Evolutionary conservation across 2,113 vertebrate species (phyloP).

Genomic region (Rafetus swinhoei): DNA sequence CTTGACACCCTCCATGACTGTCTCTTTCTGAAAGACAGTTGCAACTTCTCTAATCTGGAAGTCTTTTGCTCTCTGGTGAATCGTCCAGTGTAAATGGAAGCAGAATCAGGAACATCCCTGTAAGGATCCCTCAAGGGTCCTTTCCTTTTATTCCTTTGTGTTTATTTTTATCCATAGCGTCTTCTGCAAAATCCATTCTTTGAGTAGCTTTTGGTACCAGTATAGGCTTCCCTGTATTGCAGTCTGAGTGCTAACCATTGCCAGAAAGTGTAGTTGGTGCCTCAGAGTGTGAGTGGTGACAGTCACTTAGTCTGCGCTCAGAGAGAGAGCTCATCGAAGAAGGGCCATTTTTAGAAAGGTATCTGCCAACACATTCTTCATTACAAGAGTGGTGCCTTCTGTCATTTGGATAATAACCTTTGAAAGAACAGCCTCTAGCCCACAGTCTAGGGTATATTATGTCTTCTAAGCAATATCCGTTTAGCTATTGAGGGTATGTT

Average conservation of each 20-base stretch:
- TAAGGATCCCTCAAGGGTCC: neutral
- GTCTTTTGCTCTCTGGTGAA: neutral
- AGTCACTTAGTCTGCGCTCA: neutral
- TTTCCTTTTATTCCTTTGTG: slow-evolving; percentile 3
- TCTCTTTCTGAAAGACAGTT: neutral
- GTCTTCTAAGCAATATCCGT: slow-evolving; percentile 54
- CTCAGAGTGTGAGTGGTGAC: slow-evolving; percentile 15
- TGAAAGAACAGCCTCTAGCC: neutral
- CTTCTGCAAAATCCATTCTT: slow-evolving; percentile 47
- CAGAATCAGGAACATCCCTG: slow-evolving; percentile 2
- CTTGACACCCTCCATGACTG: neutral
- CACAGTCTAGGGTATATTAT: slow-evolving; percentile 17
- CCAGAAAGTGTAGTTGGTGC: slow-evolving; percentile 9
- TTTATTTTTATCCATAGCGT: slow-evolving; percentile 5
- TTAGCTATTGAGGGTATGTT: slow-evolving; percentile 54
- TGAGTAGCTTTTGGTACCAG: slow-evolving; percentile 23
- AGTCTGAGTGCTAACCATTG: slow-evolving; percentile 6
- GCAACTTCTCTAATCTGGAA: neutral
- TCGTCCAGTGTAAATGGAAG: slow-evolving; percentile 4
- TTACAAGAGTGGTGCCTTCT: neutral
- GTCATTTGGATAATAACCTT: neutral
- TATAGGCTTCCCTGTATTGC: neutral
- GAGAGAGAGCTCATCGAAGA: neutral
- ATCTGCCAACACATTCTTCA: neutral
- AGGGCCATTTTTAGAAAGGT: neutral